Percentiles rank a stretch among this genome's conserved stretches.
phyloP scores from a whole-genome alignment of 1,140 invertebrate genomes.

The Drosophila triauraria region DNA sequence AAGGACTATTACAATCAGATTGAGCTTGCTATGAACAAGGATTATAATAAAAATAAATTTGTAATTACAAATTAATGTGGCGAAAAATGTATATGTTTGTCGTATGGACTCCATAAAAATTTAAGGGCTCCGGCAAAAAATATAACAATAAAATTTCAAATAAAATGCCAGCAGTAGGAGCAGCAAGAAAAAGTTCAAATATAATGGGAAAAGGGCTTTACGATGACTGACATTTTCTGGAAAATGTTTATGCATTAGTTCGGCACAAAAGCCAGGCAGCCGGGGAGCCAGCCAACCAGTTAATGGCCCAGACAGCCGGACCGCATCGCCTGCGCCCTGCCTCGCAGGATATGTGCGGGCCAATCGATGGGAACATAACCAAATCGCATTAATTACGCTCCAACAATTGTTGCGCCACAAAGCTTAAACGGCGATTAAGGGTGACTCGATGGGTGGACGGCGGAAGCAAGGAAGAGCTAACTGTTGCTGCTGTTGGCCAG shows the following conservation, averaged over 20 bases:
- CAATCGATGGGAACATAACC: conserved; percentile 78
- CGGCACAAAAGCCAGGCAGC: conserved; percentile 55
- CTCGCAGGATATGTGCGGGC: conserved; percentile 40
- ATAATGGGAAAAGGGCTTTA: conserved; percentile 32
- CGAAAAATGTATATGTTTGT: conserved; percentile 2
- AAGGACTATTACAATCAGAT: no score
- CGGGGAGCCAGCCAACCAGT: conserved; percentile 50
- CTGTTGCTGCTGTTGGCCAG: conserved; percentile 29
- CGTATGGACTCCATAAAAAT: conserved; percentile 5
- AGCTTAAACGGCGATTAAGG: conserved; percentile 77
- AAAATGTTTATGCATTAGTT: conserved; percentile 61
- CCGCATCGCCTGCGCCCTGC: conserved; percentile 7
- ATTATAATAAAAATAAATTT: not conserved
- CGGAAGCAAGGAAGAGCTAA: not conserved
- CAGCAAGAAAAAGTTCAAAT: conserved; percentile 1
- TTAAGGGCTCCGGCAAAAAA: not conserved
- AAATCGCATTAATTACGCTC: conserved; percentile 82
- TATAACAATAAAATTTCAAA: conserved; percentile 5
- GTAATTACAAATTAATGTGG: conserved; percentile 26
- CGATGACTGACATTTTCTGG: conserved; percentile 50
- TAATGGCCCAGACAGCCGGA: conserved; percentile 31
- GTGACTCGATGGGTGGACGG: conserved; percentile 23
- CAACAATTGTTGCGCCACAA: conserved; percentile 82
- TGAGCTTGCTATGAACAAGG: not conserved
- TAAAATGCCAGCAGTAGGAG: not conserved